Conservation (phyloP, 2,113 vertebrate species). For the Catharus minimus region DNA sequence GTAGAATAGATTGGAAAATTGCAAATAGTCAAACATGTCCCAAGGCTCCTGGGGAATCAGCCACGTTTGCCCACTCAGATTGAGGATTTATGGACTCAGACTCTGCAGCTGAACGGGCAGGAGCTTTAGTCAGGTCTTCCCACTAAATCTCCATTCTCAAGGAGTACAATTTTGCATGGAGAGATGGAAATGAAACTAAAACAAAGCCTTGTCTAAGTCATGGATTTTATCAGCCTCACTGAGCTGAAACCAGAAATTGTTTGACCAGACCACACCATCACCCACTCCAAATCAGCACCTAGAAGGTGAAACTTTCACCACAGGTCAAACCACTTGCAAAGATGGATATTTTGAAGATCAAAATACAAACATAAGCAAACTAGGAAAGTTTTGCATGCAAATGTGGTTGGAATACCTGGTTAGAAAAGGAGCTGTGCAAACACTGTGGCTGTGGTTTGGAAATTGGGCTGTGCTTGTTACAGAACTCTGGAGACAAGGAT, state of each 20-base stretch:
- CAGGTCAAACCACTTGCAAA: background rate
- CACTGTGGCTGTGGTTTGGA: background rate
- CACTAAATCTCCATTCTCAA: background rate
- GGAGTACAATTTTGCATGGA: background rate
- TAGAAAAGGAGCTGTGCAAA: background rate
- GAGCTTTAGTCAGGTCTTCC: background rate
- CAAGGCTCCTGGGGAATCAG: background rate
- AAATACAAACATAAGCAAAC: background rate
- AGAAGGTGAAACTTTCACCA: background rate
- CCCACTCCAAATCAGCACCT: background rate
- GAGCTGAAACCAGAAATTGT: background rate
- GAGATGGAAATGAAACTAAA: background rate
- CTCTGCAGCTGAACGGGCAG: background rate
- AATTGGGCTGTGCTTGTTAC: background rate
- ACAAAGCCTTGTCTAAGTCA: background rate
- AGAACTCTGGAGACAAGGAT: background rate
- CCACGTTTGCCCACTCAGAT: background rate
- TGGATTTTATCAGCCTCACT: background rate
- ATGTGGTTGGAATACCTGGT: background rate
- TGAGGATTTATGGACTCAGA: background rate
- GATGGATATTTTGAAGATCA: rapidly evolving
- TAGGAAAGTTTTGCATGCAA: background rate
- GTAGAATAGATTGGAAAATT: background rate
- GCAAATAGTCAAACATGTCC: background rate
- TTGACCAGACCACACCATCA: background rate